These are phyloP conservation scores for Lichenostomus cassidix DNA, from an alignment of 2,113 vertebrate genomes.

Conservation along the genomic window DNA sequence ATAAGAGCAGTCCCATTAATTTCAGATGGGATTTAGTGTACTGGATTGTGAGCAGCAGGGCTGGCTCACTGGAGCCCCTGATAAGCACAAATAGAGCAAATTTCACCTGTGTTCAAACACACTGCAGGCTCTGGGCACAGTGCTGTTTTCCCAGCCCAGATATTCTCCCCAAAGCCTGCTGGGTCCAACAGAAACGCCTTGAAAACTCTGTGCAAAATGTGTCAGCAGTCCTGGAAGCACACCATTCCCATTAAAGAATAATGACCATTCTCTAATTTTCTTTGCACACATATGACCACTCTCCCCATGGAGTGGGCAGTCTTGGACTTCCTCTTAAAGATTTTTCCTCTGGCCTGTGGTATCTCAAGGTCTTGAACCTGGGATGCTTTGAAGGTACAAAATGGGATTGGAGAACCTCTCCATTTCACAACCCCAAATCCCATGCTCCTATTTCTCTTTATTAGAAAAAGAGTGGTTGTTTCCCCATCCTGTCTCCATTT, in stretches of 20 bases:
- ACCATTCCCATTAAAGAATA: neutral
- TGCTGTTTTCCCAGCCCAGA: neutral
- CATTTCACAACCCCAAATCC: neutral
- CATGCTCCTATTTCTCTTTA: neutral
- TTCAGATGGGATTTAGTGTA: neutral
- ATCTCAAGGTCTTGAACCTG: neutral
- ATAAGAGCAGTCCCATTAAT: neutral
- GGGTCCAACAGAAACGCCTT: neutral
- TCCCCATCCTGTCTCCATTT: neutral
- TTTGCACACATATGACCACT: neutral
- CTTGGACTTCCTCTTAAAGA: neutral
- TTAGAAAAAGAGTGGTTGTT: neutral
- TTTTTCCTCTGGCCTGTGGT: neutral
- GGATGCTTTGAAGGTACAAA: neutral
- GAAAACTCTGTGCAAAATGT: neutral
- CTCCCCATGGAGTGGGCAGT: neutral
- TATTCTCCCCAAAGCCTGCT: neutral
- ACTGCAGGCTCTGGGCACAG: neutral
- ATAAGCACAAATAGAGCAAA: neutral
- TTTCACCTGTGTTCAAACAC: neutral
- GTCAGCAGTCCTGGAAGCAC: accelerated
- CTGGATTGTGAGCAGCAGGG: neutral
- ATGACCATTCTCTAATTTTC: neutral
- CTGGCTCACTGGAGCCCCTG: neutral
- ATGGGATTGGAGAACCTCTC: neutral